phyloP scores from a whole-genome alignment of 2,888 invertebrate species.

The Tineola bisselliella region DNA sequence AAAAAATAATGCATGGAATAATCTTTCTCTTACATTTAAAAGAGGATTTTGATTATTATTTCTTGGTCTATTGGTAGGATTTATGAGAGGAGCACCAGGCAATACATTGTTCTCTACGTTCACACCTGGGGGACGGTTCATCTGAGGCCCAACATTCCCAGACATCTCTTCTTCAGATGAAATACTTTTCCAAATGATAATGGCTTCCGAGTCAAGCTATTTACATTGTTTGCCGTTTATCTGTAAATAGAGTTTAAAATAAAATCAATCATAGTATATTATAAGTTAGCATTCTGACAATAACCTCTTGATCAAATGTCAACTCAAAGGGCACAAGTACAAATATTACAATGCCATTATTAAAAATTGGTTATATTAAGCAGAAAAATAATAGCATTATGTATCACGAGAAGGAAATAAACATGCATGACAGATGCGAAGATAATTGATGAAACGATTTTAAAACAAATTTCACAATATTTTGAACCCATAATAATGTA shows the following conservation, averaged over 20 bases:
- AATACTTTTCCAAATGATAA: neutral
- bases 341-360: neutral
- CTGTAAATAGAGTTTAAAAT: neutral
- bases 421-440: neutral
- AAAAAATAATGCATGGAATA: slow-evolving; percentile 95
- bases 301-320: neutral
- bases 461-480: no score
- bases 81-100: slow-evolving; percentile 66
- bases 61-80: slow-evolving; percentile 60
- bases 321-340: neutral
- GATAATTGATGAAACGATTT: neutral
- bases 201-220: neutral
- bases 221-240: neutral
- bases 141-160: slow-evolving; percentile 38
- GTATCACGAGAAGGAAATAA: neutral
- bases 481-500: no score
- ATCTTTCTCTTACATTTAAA: slow-evolving; percentile 86
- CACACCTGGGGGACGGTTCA: slow-evolving; percentile 52
- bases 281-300: neutral
- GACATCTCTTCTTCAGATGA: neutral
- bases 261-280: neutral
- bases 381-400: neutral
- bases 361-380: neutral
- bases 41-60: slow-evolving; percentile 78
- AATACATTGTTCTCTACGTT: slow-evolving; percentile 63